These are phyloP conservation scores for Tamandua tetradactyla DNA, from an alignment of 2,797 vertebrate genomes.

Conservation along the genomic window DNA sequence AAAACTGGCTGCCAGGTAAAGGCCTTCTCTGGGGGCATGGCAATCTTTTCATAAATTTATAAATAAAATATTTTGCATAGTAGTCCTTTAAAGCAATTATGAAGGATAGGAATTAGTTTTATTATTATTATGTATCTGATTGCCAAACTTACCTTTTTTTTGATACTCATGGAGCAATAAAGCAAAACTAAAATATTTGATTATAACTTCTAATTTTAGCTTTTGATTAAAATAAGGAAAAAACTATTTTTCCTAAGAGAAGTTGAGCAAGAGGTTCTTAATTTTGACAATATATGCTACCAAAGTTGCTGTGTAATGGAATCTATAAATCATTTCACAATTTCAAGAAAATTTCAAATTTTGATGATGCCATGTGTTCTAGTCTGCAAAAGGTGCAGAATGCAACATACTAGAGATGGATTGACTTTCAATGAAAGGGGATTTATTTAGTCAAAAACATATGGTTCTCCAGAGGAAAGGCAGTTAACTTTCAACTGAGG, in stretches of 20 bases:
- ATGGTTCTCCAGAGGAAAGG: too few species aligned
- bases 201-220: background rate
- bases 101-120: background rate
- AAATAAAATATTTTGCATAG: background rate
- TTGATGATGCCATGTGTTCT: slow-evolving; percentile 13
- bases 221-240: background rate
- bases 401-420: too few species aligned
- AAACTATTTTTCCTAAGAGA: background rate
- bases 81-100: background rate
- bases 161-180: background rate
- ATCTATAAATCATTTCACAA: background rate
- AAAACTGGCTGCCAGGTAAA: background rate
- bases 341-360: background rate
- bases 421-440: too few species aligned
- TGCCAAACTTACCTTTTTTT: background rate
- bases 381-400: too few species aligned
- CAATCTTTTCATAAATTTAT: background rate
- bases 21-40: background rate
- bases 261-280: background rate
- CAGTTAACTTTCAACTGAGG: too few species aligned
- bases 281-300: background rate
- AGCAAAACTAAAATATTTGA: slow-evolving; percentile 17
- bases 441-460: too few species aligned
- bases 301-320: background rate
- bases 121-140: background rate